phyloP scores from a whole-genome alignment of 1,140 invertebrate species.

The Eumeta japonica region DNA sequence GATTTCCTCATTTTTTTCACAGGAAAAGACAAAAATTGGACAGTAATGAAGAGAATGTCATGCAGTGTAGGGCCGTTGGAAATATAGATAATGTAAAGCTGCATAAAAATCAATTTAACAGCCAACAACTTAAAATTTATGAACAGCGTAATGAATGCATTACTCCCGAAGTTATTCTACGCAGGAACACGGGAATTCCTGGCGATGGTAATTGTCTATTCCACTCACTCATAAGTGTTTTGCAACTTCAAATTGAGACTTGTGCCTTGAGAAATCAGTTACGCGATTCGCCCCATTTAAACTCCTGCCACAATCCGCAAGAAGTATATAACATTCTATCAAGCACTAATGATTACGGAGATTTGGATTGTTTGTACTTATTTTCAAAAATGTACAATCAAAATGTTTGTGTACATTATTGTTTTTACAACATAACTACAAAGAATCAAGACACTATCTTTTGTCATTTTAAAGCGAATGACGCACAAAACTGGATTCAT shows the following conservation, averaged over 20 bases:
- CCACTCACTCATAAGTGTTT: slow-evolving; percentile 16
- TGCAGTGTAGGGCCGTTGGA: slow-evolving; percentile 15
- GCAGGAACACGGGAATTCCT: slow-evolving; percentile 15
- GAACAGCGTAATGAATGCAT: slow-evolving; percentile 18
- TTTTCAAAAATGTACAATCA: slow-evolving; percentile 19
- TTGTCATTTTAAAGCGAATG: slow-evolving; percentile 19
- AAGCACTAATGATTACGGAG: slow-evolving; percentile 15
- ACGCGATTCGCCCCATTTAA: slow-evolving; percentile 18
- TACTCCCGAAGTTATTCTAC: slow-evolving; percentile 17
- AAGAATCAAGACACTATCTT: slow-evolving; percentile 16
- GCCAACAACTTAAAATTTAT: slow-evolving; percentile 19
- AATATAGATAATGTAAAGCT: slow-evolving; percentile 15
- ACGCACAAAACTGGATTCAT: slow-evolving; percentile 18
- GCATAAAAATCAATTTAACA: slow-evolving; percentile 15
- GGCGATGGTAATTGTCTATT: slow-evolving; percentile 18
- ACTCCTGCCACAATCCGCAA: slow-evolving; percentile 18
- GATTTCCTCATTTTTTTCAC: slow-evolving; percentile 13
- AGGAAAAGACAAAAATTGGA: slow-evolving; percentile 14
- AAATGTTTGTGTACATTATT: slow-evolving; percentile 21
- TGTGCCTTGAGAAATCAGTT: slow-evolving; percentile 16
- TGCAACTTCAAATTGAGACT: slow-evolving; percentile 17
- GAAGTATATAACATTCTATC: slow-evolving; percentile 17
- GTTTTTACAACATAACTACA: slow-evolving; percentile 13
- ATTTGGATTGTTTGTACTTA: slow-evolving; percentile 18
- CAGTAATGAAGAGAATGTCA: slow-evolving; percentile 16